Conservation (phyloP, 1,140 invertebrate genomes). For the Zaprionus davidi region DNA sequence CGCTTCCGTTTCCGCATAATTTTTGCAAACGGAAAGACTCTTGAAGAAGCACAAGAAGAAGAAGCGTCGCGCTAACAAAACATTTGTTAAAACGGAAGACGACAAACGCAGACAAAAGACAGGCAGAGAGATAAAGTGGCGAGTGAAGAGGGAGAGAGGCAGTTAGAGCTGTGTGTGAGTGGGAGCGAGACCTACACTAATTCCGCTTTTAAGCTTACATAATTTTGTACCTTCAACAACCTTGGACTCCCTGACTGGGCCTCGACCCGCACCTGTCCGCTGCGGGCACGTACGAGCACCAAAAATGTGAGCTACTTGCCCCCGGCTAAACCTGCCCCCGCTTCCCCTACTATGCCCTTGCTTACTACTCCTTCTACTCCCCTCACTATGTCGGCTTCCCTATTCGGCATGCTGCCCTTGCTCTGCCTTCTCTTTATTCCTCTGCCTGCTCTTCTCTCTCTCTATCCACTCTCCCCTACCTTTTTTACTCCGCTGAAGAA, state of each 20-base stretch:
- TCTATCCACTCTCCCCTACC: background rate
- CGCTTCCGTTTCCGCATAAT: slow-evolving; percentile 82
- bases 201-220: slow-evolving; percentile 74
- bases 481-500: slow-evolving; percentile 28
- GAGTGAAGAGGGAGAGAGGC: background rate
- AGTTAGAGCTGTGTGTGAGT: background rate
- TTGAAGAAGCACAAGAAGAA: slow-evolving; percentile 3
- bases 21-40: slow-evolving; percentile 72
- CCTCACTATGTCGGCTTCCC: background rate
- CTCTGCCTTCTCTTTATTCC: too few species aligned
- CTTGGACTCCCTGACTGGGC: slow-evolving; percentile 34
- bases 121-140: slow-evolving; percentile 2
- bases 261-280: slow-evolving; percentile 37
- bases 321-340: background rate
- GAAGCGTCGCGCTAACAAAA: slow-evolving; percentile 71
- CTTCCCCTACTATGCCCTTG: slow-evolving; percentile 25
- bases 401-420: background rate
- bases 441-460: background rate
- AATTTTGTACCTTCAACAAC: slow-evolving; percentile 65
- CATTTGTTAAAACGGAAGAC: slow-evolving; percentile 79
- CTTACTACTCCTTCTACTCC: background rate
- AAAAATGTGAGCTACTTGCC: slow-evolving; percentile 46
- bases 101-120: slow-evolving; percentile 67
- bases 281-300: slow-evolving; percentile 67
- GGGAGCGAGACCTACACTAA: slow-evolving; percentile 38